Evolutionary conservation across 2,113 vertebrate genomes (phyloP), one percentile per base, ranked within the genome.

Genomic region (Furnarius figulus): DNA sequence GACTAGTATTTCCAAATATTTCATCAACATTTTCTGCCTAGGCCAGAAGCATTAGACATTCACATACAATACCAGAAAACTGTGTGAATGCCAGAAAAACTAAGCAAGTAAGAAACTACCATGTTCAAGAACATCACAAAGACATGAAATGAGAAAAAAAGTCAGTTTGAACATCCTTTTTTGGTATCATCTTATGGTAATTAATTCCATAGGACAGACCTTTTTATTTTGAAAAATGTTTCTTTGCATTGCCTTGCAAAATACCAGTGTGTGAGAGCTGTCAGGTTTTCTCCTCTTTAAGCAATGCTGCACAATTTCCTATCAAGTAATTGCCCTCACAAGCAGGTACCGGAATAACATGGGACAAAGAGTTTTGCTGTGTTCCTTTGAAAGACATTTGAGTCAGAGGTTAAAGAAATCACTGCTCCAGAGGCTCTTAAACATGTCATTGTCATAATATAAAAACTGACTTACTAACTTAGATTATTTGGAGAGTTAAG

Each of bases 401-500:
- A 96, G 97, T 96, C 97, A 97, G 96, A 98, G 97, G 97, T 98
- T 97, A 97, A 97, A 97, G 93, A 98, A 96, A 98, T 97, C 97
- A 58, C 94, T 79, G 92, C 96, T 97, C 96, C 87, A 44, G 78
- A 89, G 92, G 96, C 96, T 98, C 97, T 97, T 97, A 97, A 97
- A 97, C 92, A 74, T 94, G 98, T 94, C 97, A 92, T 94, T 96
- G 96, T 95, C 97, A 92, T 97, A 96, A 97, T 95, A 97, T 94
- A 97, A 97, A 97, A 98, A 95, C 97, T 96, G 97, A 97, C 97
- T 98, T 97, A 96, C 97, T 94, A 98, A 98, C 97, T 98, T 97
- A 97, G 97, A 98, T 98, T 98, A 98, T 98, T 98, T 98, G 97
- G 97, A 98, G 97, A 97, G 98, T 98, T 97, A 98, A 98, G 97